Evolutionary conservation across 1,140 invertebrate species (phyloP).

Genomic region (Drosophila subpulchrella): DNA sequence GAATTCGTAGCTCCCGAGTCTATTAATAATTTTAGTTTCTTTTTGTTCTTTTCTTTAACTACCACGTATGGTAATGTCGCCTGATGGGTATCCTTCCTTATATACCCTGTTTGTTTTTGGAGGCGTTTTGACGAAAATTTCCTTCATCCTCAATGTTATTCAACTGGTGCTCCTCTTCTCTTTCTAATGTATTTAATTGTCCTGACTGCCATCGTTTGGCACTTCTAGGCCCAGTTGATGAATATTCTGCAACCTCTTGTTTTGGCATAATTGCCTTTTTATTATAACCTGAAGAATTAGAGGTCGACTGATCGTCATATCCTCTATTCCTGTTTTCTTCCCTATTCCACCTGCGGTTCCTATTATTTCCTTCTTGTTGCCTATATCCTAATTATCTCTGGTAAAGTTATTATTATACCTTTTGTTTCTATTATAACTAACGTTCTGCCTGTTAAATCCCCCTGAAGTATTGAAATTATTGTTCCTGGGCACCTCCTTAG

Average conservation of each 20-base stretch:
- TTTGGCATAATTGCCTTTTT: conserved; percentile 11
- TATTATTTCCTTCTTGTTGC: conserved; percentile 14
- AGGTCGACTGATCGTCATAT: conserved; percentile 7
- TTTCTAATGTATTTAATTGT: conserved; percentile 10
- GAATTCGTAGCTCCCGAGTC: no score
- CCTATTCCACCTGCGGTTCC: conserved; percentile 3
- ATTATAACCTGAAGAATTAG: conserved; percentile 10
- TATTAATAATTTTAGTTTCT: conserved; percentile 2
- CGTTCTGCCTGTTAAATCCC: no score
- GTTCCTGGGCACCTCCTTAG: no score
- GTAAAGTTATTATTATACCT: conserved; percentile 6
- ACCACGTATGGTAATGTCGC: conserved; percentile 5
- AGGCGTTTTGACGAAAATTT: conserved; percentile 5
- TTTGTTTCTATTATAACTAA: conserved; percentile 5
- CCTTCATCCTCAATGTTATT: conserved; percentile 7
- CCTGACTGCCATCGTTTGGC: conserved; percentile 8
- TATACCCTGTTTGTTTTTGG: conserved; percentile 4
- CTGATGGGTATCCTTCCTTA: conserved; percentile 7
- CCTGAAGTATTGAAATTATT: no score
- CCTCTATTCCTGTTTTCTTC: conserved; percentile 6
- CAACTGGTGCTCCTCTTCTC: conserved; percentile 1
- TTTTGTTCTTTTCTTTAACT: neutral
- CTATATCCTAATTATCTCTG: conserved; percentile 11
- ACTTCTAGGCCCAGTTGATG: conserved; percentile 4
- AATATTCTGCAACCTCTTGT: neutral